phyloP scores from a whole-genome alignment of 2,113 vertebrate species.

The Taurulus bubalis region DNA sequence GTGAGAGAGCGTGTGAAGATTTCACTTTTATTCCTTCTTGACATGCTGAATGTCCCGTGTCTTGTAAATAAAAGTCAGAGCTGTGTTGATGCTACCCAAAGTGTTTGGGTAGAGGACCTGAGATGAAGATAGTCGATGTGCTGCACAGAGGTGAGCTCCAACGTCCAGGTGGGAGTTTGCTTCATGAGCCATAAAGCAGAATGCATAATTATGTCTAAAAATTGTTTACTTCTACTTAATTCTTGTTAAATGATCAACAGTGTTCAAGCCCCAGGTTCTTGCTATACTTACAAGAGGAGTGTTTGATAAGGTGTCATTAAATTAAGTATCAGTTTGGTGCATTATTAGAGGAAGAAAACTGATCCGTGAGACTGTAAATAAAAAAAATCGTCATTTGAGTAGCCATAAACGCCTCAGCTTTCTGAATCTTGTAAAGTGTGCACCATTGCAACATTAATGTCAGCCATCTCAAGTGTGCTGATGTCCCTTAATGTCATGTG shows the following conservation, averaged over 20 bases:
- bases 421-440: not conserved
- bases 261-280: not conserved
- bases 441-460: not conserved
- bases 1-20: not conserved
- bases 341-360: not conserved
- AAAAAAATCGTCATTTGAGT: not conserved
- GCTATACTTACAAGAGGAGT: not conserved
- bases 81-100: slow-evolving; percentile 39
- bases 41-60: slow-evolving; percentile 32
- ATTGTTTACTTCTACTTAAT: not conserved
- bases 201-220: not conserved
- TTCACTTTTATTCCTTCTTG: not conserved
- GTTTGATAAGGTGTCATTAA: not conserved
- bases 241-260: not conserved
- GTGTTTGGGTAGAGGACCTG: not conserved
- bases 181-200: not conserved
- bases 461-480: slow-evolving; percentile 18
- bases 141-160: too few species aligned
- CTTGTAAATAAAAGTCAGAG: slow-evolving; percentile 50
- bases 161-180: not conserved
- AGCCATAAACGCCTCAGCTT: not conserved
- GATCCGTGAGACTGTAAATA: not conserved
- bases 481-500: not conserved
- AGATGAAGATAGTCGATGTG: not conserved
- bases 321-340: not conserved